Evolutionary conservation across 2,888 invertebrate species (phyloP).

Genomic region (Melieria crassipennis): DNA sequence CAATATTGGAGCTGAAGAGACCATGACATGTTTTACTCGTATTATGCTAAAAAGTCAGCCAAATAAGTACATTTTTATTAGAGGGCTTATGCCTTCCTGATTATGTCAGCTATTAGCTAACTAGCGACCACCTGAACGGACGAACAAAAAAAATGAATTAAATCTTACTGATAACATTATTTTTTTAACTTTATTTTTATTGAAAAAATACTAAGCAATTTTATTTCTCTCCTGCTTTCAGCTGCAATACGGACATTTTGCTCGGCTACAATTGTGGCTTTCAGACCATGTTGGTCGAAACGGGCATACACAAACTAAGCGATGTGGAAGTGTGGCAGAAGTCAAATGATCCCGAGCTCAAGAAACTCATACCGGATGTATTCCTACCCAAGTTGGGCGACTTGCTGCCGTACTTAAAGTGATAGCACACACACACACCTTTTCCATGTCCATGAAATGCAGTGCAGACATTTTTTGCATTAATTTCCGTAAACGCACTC

Average conservation of each 20-base stretch:
- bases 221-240: constrained; percentile 25
- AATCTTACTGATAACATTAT: too few relatives aligned
- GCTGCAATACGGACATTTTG: constrained; percentile 92
- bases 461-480: not conserved
- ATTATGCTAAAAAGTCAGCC: too few relatives aligned
- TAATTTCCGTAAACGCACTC: not conserved
- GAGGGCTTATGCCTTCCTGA: too few relatives aligned
- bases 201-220: not conserved
- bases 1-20: too few relatives aligned
- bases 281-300: constrained; percentile 86
- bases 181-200: not conserved
- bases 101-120: too few relatives aligned
- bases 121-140: too few relatives aligned
- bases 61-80: too few relatives aligned
- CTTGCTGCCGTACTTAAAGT: constrained; percentile 68
- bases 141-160: too few relatives aligned
- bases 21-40: too few relatives aligned
- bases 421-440: not conserved
- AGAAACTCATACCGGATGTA: constrained; percentile 77
- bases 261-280: constrained; percentile 90
- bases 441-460: too few relatives aligned
- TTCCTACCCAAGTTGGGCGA: constrained; percentile 79
- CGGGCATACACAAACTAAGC: constrained; percentile 78
- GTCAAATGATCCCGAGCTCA: constrained; percentile 71
- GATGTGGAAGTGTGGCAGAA: constrained; percentile 70